Evolutionary conservation across 2,113 vertebrate species (phyloP).

Genomic region (Todiramphus chloris): DNA sequence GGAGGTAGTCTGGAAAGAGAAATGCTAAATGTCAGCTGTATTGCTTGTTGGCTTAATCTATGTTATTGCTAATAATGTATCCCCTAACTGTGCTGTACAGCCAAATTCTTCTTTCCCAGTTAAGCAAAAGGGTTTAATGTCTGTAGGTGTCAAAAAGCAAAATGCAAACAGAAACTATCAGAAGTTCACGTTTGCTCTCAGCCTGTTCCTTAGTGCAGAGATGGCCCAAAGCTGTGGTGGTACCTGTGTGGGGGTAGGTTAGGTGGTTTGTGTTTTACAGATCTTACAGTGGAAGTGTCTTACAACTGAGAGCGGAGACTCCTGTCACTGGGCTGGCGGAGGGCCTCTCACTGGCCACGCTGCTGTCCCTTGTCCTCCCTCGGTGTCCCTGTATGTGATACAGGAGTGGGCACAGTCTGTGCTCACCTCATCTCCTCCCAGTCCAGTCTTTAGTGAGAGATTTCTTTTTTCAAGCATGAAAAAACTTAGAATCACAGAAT

Average conservation of each 20-base stretch:
- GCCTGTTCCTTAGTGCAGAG: not conserved
- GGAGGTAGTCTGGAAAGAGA: not conserved
- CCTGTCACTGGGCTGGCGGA: not conserved
- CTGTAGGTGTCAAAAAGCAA: not conserved
- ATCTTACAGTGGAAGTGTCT: not conserved
- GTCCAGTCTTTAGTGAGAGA: not conserved
- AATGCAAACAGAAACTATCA: not conserved
- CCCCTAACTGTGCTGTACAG: not conserved
- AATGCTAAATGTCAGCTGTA: not conserved
- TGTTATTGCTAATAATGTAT: not conserved
- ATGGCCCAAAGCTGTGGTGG: not conserved
- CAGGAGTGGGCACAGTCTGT: fast-evolving
- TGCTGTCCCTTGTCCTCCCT: not conserved
- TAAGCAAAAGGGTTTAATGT: not conserved
- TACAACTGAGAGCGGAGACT: not conserved
- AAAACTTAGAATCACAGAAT: not conserved
- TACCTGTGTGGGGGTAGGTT: not conserved
- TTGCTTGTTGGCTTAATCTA: not conserved
- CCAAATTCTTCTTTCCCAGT: not conserved
- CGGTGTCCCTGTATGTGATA: fast-evolving
- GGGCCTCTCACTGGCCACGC: not conserved
- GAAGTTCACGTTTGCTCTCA: not conserved
- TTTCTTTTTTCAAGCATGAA: not conserved
- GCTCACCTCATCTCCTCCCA: not conserved
- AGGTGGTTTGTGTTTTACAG: not conserved